phyloP scores from a whole-genome alignment of 2,797 vertebrate genomes.

The Leptodactylus fallax region DNA sequence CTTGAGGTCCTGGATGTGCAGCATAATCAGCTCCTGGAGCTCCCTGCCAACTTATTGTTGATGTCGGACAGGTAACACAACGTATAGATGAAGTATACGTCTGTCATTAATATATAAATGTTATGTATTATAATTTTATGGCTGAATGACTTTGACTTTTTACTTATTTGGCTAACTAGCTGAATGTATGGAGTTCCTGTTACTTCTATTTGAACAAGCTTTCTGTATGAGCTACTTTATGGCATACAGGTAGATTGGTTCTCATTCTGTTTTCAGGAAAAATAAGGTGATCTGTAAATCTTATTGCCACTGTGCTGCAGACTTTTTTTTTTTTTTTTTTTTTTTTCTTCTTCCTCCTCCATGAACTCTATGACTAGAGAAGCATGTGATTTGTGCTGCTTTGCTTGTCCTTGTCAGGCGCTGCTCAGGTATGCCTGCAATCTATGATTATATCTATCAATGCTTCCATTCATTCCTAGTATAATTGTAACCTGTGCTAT shows the following conservation, averaged over 20 bases:
- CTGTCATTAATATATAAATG: too few species aligned
- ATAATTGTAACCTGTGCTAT: neutral
- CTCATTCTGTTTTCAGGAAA: neutral
- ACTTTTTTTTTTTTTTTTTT: conserved; percentile 25
- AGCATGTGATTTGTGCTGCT: conserved; percentile 23
- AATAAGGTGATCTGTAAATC: neutral
- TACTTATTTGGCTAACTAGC: neutral
- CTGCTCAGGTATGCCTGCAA: neutral
- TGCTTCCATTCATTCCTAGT: conserved; percentile 4
- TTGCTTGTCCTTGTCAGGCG: conserved; percentile 32
- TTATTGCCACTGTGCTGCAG: neutral
- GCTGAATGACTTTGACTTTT: too few species aligned
- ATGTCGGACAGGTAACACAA: conserved; percentile 89
- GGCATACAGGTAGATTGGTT: neutral
- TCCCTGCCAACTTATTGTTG: conserved; percentile 90
- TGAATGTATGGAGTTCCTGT: neutral
- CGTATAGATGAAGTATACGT: too few species aligned
- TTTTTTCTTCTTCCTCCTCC: neutral
- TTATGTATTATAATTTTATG: neutral
- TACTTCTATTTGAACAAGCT: too few species aligned
- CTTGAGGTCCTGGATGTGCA: conserved; percentile 94
- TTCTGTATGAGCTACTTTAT: neutral
- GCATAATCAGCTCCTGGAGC: conserved; percentile 92
- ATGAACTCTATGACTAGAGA: conserved; percentile 20
- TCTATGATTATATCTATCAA: conserved; percentile 34